Evolutionary conservation across 2,797 vertebrate species (phyloP), one percentile per base, ranked within the genome.

Genomic region (Moxostoma hubbsi): DNA sequence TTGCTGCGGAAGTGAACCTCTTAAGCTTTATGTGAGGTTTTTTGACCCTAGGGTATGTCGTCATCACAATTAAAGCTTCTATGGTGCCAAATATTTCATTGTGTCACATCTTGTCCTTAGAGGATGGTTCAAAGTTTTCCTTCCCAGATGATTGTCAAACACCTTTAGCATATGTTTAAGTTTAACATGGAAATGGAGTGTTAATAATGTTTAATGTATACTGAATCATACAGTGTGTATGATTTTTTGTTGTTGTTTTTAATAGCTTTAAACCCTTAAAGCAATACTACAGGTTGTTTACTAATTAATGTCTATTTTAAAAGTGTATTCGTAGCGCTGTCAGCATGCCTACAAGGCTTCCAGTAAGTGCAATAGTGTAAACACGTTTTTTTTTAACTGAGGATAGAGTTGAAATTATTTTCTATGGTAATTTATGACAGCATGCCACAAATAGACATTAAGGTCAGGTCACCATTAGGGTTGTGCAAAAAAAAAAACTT

Each of bases 271-370:
- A 36, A 79, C 53, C 61, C 61, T 73, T 58, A 57, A 66, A 79
- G 70, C 54, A 72, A 72, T 65, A 79, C 55, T 64, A 12, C 9
- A 71, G 50, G 69, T 73, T 66, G 58, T 73, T 73, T 73, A 79
- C 61, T 57, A 57, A 45, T 16, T 79, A 66, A 79, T 59, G 53
- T 66, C 71, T 72, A 73, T 73, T 79, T 72, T 73, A 79, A 79
- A 59, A 4, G 54, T 71, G 55, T 55, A 71, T 63, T 78, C 6
- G 7, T 71, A 67, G 49, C 2, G 16, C 76, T 73, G 77, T 49
- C 53, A 73, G 69, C 62, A 65, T 9, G 53, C 69, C 70, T 66
- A 7, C n/a, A 1, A 57, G 77, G 69, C 61, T 43, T 79, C 55
- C 54, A 66, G 69, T 58, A 65, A 79, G 62, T 66, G 70, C 61